Percentiles rank a stretch among this genome's conserved stretches.
These are phyloP conservation scores for Cettia cetti DNA, from an alignment of 2,113 vertebrate species.

Conservation along the genomic window DNA sequence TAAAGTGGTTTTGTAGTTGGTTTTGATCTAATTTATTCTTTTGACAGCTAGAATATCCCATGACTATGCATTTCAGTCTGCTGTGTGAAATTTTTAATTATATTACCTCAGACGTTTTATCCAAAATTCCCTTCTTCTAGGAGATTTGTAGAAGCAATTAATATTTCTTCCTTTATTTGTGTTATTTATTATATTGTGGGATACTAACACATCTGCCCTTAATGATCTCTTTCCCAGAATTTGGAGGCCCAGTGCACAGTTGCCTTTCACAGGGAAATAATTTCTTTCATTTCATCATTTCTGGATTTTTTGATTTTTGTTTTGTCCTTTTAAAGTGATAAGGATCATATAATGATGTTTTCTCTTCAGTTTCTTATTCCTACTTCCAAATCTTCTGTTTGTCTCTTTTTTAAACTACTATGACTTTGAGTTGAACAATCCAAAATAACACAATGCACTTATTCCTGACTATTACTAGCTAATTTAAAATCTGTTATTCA, in stretches of 20 bases:
- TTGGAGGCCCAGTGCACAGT: neutral
- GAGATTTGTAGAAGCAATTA: neutral
- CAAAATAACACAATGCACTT: neutral
- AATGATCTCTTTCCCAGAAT: neutral
- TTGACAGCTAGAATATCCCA: neutral
- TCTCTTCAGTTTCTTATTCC: neutral
- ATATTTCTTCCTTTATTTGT: neutral
- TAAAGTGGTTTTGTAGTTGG: neutral
- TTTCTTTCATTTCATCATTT: neutral
- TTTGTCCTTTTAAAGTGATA: neutral
- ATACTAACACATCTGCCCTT: neutral
- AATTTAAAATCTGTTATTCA: neutral
- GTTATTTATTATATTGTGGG: neutral
- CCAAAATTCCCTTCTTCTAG: neutral
- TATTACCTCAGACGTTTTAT: neutral
- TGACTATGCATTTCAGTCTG: neutral
- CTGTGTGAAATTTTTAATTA: neutral
- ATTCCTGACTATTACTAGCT: neutral
- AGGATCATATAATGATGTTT: neutral
- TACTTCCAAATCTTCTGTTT: neutral
- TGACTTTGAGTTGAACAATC: neutral
- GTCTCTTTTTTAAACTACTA: neutral
- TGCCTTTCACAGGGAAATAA: neutral
- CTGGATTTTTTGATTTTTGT: neutral
- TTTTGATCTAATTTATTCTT: neutral